Evolutionary conservation across 2,797 vertebrate genomes (phyloP), one percentile per base, ranked within the genome.

Genomic region (Aplochiton taeniatus): DNA sequence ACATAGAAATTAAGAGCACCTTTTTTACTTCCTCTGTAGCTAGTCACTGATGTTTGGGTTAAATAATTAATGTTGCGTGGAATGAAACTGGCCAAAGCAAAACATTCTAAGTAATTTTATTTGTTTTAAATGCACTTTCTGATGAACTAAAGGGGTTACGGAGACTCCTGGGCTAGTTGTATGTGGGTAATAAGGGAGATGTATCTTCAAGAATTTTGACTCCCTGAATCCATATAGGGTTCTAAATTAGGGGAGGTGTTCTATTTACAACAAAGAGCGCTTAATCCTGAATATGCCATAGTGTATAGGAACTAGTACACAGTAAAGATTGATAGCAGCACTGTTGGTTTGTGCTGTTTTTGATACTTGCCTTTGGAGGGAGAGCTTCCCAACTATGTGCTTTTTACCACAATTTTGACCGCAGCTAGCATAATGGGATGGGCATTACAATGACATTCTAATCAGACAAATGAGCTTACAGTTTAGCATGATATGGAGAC

Each of bases 51-150:
- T 74, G 83, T 77, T 88, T 87, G 81, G 72, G 84, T 83, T 74
- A 77, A 76, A 31, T 31, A 76, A 81, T 72, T 59, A 76, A 83
- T 75, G 71, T 67, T 73, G 85, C 72, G 77, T 90, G 82, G 81
- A 90, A 87, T 73, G 78, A 91, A 92, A 92, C 90, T 89, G 91
- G 91, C 92, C 91, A 93, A 94, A 94, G 91, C 84, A 82, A 90
- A 91, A 85, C 85, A 82, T 89, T 86, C 69, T 76, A 66, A 85
- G 82, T 87, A 87, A 85, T 84, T 85, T 84, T 86, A 73, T 87
- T 91, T 89, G 64, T 89, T 90, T 87, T 58, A 91, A 90, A 89
- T 92, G 92, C 91, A 93, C 92, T 93, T 93, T 93, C 88, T 84
- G 78, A 90, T 87, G 78, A 83, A 74, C 70, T 85, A 77, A 66